These are phyloP conservation scores for Onychomys arenicola DNA, from an alignment of 2,797 vertebrate species.

Conservation along the genomic window DNA sequence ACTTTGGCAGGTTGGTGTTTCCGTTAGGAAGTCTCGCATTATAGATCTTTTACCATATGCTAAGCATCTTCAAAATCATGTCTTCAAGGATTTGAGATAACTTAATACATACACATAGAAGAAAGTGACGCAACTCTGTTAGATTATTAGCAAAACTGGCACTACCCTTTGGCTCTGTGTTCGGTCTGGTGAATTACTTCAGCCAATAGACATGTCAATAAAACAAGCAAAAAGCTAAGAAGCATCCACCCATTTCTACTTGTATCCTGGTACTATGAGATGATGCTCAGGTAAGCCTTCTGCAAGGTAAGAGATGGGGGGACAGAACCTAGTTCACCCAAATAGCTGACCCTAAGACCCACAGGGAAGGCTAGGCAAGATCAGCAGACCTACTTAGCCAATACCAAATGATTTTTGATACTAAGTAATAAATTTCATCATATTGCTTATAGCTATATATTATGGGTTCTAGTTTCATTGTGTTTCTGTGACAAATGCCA, in stretches of 20 bases:
- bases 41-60: neutral
- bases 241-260: neutral
- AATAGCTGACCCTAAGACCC: neutral
- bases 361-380: neutral
- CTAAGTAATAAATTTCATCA: neutral
- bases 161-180: neutral
- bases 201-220: neutral
- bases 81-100: neutral
- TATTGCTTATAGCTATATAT: neutral
- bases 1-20: neutral
- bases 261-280: neutral
- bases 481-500: neutral
- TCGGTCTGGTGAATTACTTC: slow-evolving; percentile 3
- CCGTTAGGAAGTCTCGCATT: neutral
- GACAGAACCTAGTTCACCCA: neutral
- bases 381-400: neutral
- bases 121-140: neutral
- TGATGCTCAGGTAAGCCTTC: neutral
- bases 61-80: slow-evolving; percentile 45
- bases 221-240: slow-evolving; percentile 2
- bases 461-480: neutral
- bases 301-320: neutral
- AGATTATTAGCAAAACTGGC: neutral
- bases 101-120: neutral
- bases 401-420: neutral